Conservation (phyloP, 2,113 vertebrate species). For the Burhinus oedicnemus region DNA sequence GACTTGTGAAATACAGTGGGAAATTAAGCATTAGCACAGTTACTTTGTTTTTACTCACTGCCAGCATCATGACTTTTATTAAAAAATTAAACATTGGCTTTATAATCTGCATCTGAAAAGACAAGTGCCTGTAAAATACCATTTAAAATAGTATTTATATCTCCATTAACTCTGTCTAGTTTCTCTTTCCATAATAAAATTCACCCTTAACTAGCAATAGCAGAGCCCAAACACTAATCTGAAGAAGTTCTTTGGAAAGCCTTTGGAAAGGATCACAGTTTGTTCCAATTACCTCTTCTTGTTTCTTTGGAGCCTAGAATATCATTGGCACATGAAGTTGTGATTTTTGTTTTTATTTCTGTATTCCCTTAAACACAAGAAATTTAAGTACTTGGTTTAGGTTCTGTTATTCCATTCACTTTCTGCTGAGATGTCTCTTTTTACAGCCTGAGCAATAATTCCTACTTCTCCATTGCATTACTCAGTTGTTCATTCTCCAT, state of each 20-base stretch:
- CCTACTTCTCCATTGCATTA: not conserved
- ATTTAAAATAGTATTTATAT: not conserved
- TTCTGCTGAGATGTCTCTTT: not conserved
- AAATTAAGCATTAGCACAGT: not conserved
- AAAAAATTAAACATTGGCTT: not conserved
- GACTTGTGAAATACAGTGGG: not conserved
- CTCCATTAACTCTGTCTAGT: not conserved
- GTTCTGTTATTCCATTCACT: not conserved
- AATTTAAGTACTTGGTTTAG: not conserved
- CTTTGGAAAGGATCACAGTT: not conserved
- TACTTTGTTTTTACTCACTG: not conserved
- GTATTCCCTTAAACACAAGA: not conserved
- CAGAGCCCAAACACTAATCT: not conserved
- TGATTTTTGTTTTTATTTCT: not conserved
- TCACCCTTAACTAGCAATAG: not conserved
- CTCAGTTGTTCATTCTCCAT: not conserved
- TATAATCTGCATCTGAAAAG: not conserved
- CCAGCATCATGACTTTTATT: not conserved
- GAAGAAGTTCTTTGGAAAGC: not conserved
- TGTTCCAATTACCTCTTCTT: not conserved
- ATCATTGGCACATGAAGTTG: not conserved
- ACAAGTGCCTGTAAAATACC: not conserved
- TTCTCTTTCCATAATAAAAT: not conserved
- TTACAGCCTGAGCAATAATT: not conserved
- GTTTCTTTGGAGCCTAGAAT: not conserved